A percentile compares a stretch with the other conserved stretches of the same genome.
These are phyloP conservation scores for Drosophila bocki DNA, from an alignment of 1,140 invertebrate species.

Conservation along the genomic window DNA sequence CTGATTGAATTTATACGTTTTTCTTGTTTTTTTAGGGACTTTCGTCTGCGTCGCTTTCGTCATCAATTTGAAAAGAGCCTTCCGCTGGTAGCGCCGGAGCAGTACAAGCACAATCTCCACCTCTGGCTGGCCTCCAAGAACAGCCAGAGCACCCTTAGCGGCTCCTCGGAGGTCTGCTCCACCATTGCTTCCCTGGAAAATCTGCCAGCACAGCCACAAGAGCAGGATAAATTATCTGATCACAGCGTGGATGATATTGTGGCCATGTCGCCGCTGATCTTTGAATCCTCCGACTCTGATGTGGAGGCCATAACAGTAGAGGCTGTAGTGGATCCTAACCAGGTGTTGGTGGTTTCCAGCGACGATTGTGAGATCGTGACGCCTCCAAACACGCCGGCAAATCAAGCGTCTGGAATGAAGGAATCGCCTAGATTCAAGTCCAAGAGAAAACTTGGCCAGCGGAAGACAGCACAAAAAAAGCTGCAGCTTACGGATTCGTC, in stretches of 20 bases:
- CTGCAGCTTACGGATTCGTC: constrained; percentile 27
- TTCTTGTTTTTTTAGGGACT: constrained; percentile 52
- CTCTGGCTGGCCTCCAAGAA: constrained; percentile 64
- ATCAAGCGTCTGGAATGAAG: neutral
- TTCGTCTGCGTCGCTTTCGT: constrained; percentile 75
- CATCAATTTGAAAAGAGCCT: constrained; percentile 74
- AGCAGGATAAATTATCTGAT: constrained; percentile 55
- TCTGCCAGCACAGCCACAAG: constrained; percentile 11
- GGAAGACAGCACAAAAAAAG: neutral
- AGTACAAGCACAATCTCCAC: constrained; percentile 65
- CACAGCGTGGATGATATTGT: constrained; percentile 62
- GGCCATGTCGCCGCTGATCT: constrained; percentile 75
- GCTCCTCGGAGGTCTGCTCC: constrained; percentile 49
- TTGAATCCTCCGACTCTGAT: constrained; percentile 75
- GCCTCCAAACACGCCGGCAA: constrained; percentile 21
- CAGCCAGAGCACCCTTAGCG: constrained; percentile 66
- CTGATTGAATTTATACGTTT: too few relatives aligned
- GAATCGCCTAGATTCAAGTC: constrained; percentile 9
- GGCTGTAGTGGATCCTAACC: neutral
- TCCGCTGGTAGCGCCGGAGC: constrained; percentile 66
- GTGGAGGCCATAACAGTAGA: constrained; percentile 21
- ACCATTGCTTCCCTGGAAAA: constrained; percentile 65
- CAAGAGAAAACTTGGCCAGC: neutral
- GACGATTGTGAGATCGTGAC: constrained; percentile 68
- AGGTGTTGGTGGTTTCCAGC: constrained; percentile 58